Conservation (phyloP, 2,888 invertebrate genomes). For the Agriotes lineatus region DNA sequence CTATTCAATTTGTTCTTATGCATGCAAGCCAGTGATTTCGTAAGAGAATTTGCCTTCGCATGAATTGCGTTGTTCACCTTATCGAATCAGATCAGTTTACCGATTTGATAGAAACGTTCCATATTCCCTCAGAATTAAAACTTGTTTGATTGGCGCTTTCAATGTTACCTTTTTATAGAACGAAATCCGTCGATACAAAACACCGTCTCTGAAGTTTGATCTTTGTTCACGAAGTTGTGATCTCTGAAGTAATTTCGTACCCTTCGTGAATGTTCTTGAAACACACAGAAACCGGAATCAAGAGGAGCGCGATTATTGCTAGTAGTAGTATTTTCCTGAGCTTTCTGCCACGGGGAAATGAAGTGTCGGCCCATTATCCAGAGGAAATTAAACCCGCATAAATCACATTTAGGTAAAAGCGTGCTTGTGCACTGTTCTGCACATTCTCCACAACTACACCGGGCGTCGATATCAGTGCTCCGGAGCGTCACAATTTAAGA, state of each 20-base stretch:
- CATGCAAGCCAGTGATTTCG: no score
- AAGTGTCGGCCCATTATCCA: conserved; percentile 51
- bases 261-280: neutral
- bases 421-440: conserved; percentile 35
- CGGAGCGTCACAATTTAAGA: no score
- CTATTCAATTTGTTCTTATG: no score
- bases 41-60: neutral
- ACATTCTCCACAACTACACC: conserved; percentile 22
- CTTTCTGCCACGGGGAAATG: conserved; percentile 49
- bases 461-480: neutral
- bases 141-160: no score
- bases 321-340: conserved; percentile 41
- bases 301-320: conserved; percentile 22
- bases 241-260: neutral
- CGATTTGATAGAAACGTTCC: no score
- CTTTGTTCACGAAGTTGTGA: no score
- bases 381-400: conserved; percentile 53
- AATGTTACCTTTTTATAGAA: no score
- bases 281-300: conserved; percentile 21
- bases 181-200: no score
- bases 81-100: no score
- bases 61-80: neutral
- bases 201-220: no score
- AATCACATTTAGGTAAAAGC: conserved; percentile 48
- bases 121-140: no score